A percentile compares a stretch with the other conserved stretches of the same genome.
Evolutionary conservation across 2,888 invertebrate genomes (phyloP).

Genomic region (Belgica antarctica): DNA sequence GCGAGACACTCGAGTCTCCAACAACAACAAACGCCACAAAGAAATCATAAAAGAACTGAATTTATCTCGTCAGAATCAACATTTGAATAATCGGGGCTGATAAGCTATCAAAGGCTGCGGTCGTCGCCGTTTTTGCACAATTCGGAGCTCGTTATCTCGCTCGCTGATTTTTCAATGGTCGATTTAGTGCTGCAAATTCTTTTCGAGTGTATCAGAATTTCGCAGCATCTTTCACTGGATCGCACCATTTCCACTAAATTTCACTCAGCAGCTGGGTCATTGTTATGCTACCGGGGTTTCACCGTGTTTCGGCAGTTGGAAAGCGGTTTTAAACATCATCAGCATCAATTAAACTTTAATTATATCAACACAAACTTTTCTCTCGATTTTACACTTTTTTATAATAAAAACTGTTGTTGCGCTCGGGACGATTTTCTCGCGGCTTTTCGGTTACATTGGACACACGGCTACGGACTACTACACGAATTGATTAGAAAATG

Average conservation of each 20-base stretch:
- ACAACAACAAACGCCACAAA: not conserved
- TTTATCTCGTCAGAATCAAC: not conserved
- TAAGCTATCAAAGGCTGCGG: not conserved
- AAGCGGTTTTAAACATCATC: constrained; percentile 12
- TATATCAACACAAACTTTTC: not conserved
- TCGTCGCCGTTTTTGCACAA: not conserved
- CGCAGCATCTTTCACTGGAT: constrained; percentile 9
- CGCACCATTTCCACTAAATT: not conserved
- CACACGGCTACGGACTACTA: not conserved
- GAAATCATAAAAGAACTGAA: not conserved
- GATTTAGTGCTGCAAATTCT: not conserved
- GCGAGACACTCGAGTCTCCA: not conserved
- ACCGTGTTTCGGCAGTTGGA: not conserved
- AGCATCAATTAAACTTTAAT: constrained; percentile 9
- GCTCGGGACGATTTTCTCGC: not conserved
- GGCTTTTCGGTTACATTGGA: not conserved
- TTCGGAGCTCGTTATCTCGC: not conserved
- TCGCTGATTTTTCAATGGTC: not conserved
- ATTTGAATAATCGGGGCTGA: not conserved
- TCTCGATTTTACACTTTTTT: not conserved
- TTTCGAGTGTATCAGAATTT: constrained; percentile 20
- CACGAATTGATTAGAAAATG: not conserved
- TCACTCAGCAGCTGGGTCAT: not conserved
- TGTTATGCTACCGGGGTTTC: not conserved
- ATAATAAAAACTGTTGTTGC: constrained; percentile 29